phyloP scores from a whole-genome alignment of 1,140 invertebrate genomes.

The Zophobas morio region DNA sequence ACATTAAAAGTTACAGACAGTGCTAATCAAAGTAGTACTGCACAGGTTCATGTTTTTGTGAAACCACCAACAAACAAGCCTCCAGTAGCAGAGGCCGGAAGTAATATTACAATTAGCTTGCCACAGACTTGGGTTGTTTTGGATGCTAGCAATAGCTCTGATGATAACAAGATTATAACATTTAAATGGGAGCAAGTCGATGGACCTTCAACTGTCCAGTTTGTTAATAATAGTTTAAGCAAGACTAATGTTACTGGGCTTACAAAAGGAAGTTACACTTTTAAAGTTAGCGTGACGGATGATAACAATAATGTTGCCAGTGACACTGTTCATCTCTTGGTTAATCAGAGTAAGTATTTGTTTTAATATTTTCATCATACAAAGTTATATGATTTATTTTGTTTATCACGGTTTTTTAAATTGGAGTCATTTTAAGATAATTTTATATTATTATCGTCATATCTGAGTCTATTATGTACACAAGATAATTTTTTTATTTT shows the following conservation, averaged over 20 bases:
- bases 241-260: slow-evolving; percentile 84
- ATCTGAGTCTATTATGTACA: too few relatives aligned
- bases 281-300: slow-evolving; percentile 89
- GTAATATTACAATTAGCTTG: slow-evolving; percentile 79
- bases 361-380: not conserved
- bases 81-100: slow-evolving; percentile 79
- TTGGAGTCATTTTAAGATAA: too few relatives aligned
- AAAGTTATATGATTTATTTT: too few relatives aligned
- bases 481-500: too few relatives aligned
- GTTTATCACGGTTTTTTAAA: too few relatives aligned
- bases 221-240: slow-evolving; percentile 67
- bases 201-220: slow-evolving; percentile 74
- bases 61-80: slow-evolving; percentile 90
- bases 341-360: slow-evolving; percentile 88
- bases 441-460: too few relatives aligned
- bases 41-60: slow-evolving; percentile 92
- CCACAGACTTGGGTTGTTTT: slow-evolving; percentile 84
- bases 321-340: slow-evolving; percentile 81
- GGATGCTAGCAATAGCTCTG: slow-evolving; percentile 86
- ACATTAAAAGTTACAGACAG: slow-evolving; percentile 93
- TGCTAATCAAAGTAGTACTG: slow-evolving; percentile 87
- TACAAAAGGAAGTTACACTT: slow-evolving; percentile 88
- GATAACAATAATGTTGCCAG: slow-evolving; percentile 85
- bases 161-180: slow-evolving; percentile 86
- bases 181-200: slow-evolving; percentile 86